Conservation (phyloP, 2,888 invertebrate species). For the Torymus aiolomorphi region DNA sequence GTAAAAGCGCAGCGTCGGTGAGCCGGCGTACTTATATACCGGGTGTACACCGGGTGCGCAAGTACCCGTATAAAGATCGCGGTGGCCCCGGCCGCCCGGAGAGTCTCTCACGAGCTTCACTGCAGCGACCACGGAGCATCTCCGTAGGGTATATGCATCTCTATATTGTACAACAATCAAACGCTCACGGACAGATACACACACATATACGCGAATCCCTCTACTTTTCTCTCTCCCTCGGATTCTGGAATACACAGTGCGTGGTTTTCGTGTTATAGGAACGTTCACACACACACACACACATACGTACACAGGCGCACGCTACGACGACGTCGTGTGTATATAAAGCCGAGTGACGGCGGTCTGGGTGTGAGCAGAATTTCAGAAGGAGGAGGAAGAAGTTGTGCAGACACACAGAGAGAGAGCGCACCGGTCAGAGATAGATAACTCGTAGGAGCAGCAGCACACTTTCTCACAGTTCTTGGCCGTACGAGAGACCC, state of each 20-base stretch:
- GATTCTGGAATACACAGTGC: not conserved
- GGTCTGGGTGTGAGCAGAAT: not conserved
- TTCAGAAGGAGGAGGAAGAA: conserved; percentile 10
- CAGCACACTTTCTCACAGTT: conserved; percentile 36
- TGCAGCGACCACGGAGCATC: conserved; percentile 65
- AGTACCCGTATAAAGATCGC: conserved; percentile 74
- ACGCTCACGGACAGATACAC: no score
- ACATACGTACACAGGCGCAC: no score
- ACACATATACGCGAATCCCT: no score
- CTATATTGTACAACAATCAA: not conserved
- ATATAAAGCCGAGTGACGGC: not conserved
- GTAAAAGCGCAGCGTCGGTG: conserved; percentile 63
- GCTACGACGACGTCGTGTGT: not conserved
- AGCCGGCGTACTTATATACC: conserved; percentile 58
- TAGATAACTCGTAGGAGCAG: not conserved
- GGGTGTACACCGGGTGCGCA: conserved; percentile 66
- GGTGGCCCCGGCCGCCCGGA: conserved; percentile 69
- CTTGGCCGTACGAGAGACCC: not conserved
- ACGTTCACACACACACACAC: no score
- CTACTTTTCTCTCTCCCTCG: not conserved
- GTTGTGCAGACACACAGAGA: no score
- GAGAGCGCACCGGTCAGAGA: no score
- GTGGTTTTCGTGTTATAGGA: no score
- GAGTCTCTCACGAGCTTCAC: conserved; percentile 74
- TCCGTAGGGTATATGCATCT: conserved; percentile 2